These are phyloP conservation scores for Turritopsis dohrnii DNA, from an alignment of 30 jellyfish, hydroid and myxozoan species.

Conservation along the genomic window DNA sequence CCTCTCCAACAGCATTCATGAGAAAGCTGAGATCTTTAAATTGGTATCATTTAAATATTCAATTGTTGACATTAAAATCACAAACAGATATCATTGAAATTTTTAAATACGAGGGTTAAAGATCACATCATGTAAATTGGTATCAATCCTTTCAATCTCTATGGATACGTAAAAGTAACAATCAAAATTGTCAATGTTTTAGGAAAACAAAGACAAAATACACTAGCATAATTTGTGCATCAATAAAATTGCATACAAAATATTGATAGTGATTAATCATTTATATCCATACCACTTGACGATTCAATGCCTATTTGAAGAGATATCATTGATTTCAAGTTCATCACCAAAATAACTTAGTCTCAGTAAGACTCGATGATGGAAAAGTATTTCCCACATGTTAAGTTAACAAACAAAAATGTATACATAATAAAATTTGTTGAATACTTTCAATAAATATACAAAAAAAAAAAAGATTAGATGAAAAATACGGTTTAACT, in stretches of 20 bases:
- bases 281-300: neutral
- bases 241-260: neutral
- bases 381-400: neutral
- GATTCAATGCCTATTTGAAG: neutral
- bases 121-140: no score
- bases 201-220: neutral
- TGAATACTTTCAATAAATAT: neutral
- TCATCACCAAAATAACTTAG: no score
- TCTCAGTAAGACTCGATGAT: neutral
- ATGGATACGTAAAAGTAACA: neutral
- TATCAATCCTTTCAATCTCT: no score
- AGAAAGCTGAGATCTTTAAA: no score
- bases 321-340: no score
- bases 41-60: no score
- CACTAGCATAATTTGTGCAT: neutral
- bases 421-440: neutral
- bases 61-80: no score
- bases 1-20: no score
- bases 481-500: constrained; percentile 18
- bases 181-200: neutral
- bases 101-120: no score
- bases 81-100: no score
- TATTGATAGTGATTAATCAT: neutral
- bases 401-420: neutral
- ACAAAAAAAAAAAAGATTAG: neutral